Conservation (phyloP, 1,140 invertebrate species). For the Drosophila saltans region DNA sequence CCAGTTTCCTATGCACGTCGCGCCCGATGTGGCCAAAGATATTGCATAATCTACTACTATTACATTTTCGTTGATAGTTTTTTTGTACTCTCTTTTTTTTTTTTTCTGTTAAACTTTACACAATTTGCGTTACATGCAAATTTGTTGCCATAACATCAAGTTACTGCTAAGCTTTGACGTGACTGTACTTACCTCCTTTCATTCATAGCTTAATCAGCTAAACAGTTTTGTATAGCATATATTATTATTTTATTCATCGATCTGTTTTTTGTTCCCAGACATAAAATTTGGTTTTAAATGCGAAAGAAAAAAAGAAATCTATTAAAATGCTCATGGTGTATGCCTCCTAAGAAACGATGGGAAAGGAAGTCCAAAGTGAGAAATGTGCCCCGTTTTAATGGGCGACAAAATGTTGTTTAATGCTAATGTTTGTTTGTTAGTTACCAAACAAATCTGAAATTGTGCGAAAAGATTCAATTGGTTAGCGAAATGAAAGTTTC, state of each 20-base stretch:
- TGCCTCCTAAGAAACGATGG: conserved; percentile 34
- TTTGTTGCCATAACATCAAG: conserved; percentile 58
- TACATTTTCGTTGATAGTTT: conserved; percentile 64
- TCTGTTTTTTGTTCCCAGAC: conserved; percentile 56
- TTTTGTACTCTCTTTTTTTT: conserved; percentile 23
- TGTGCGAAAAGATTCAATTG: conserved; percentile 40
- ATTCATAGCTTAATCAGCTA: conserved; percentile 61
- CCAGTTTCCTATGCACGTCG: conserved; percentile 76
- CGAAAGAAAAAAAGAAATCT: conserved; percentile 42
- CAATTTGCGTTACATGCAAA: conserved; percentile 67
- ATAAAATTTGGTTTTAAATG: conserved; percentile 46
- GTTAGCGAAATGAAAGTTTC: conserved; percentile 25
- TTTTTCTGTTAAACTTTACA: conserved; percentile 43
- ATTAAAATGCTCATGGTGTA: conserved; percentile 63
- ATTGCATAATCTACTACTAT: conserved; percentile 71
- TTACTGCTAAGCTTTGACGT: conserved; percentile 56
- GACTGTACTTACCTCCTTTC: conserved; percentile 49
- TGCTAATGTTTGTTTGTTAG: conserved; percentile 17
- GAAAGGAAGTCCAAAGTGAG: conserved; percentile 69
- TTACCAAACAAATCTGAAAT: conserved; percentile 1
- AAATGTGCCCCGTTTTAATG: conserved; percentile 47
- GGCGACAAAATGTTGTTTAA: conserved; percentile 35
- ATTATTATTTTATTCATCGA: conserved; percentile 45
- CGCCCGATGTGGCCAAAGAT: conserved; percentile 66
- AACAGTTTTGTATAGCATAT: conserved; percentile 43